Base-by-base conservation (phyloP, 2,888 invertebrate species). In the Oscheius myriophilus region DNA sequence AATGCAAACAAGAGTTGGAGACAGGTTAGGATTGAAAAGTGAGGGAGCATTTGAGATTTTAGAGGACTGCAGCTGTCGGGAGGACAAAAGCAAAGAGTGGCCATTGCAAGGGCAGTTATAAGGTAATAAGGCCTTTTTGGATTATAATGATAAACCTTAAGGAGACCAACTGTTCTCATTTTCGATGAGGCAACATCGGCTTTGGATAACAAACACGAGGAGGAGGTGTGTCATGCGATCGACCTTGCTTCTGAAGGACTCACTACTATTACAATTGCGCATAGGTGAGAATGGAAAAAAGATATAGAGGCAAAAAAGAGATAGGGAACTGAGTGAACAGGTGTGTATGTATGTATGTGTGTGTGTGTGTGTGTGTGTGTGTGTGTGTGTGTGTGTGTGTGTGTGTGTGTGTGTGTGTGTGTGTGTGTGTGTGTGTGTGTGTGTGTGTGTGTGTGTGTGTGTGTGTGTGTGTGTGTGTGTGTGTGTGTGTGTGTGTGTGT, bases 41-140 rank as follows among this genome's bases (percentile, higher is more conserved):
- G 9, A 14, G n/a, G 9, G n/a, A 12, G 18, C 11, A 14, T 52
- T 52, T 52, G n/a, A 1, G 55, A 33, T 72, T n/a, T n/a, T n/a
- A n/a, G 81, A 58, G 81, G 81, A 16, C 69, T 73, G 16, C 78
- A 78, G 52, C 26, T 78, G 4, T 78, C 78, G 3, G 84, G 84
- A 9, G 84, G 84, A n/a, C 84, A 84, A 68, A 84, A 84, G 55
- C 84, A 85, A 43, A 72, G 84, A 49, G 84, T 84, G 9, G 84
- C 84, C 26, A 84, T 84, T 46, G 82, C 83, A 4, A 69, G 84
- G 72, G 84, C 84, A 41, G 83, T 83, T 1, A 82, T 82, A 59
- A 68, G 73, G 73, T 71, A 45, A 43, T 18, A n/a, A 3, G 11
- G 18, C 6, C 6, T 46, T 6, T 6, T 6, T 18, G 11, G n/a